Evolutionary conservation across 1,140 invertebrate species (phyloP).

Genomic region (Nymphalis io): DNA sequence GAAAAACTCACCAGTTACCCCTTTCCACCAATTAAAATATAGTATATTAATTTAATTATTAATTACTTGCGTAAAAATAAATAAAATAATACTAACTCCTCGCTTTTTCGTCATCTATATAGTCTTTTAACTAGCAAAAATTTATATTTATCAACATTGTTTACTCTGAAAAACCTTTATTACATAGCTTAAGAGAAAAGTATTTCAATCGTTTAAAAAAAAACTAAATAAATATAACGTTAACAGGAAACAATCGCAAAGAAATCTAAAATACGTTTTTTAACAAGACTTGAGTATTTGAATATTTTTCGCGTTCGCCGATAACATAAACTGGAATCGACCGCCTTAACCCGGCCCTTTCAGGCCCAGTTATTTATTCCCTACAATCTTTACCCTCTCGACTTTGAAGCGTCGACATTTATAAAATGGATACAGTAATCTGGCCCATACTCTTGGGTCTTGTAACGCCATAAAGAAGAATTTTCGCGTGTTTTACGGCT

Average conservation of each 20-base stretch:
- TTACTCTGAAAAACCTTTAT: no score
- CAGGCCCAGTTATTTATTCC: constrained; percentile 32
- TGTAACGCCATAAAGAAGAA: constrained; percentile 48
- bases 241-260: not conserved
- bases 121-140: no score
- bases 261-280: not conserved
- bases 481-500: constrained; percentile 51
- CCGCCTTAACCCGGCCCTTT: constrained; percentile 26
- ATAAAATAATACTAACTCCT: no score
- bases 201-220: no score
- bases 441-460: constrained; percentile 39
- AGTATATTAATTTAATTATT: no score
- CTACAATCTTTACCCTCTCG: constrained; percentile 39
- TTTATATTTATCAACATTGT: no score
- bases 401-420: constrained; percentile 44
- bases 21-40: no score
- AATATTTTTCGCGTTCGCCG: constrained; percentile 34
- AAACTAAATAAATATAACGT: no score
- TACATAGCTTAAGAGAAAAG: no score
- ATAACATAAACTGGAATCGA: constrained; percentile 36
- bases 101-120: no score
- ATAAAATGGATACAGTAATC: constrained; percentile 42
- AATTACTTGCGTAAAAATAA: no score
- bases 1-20: no score
- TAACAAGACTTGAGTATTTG: constrained; percentile 23